Evolutionary conservation across 1,140 invertebrate species (phyloP).

Genomic region (Metaphire vulgaris): DNA sequence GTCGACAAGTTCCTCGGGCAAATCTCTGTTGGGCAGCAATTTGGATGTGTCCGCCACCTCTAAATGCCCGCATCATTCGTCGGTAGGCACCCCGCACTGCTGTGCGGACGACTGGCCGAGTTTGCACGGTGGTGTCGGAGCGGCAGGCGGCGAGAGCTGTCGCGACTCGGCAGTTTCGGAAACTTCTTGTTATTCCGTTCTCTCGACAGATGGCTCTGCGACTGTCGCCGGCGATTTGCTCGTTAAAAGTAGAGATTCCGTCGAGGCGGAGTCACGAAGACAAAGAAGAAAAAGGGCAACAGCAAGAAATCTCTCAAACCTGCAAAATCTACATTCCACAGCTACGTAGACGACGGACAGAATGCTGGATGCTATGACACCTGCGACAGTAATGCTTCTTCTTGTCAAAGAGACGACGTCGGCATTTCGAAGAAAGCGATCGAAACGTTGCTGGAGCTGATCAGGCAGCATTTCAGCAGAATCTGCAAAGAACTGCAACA

Average conservation of each 20-base stretch:
- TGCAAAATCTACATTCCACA: neutral
- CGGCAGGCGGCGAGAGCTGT: too few relatives aligned
- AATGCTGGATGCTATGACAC: too few relatives aligned
- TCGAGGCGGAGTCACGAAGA: neutral
- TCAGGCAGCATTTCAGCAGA: conserved; percentile 6
- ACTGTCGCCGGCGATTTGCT: neutral
- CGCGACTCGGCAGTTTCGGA: neutral
- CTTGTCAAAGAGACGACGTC: neutral
- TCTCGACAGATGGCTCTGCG: neutral
- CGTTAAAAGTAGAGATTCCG: neutral
- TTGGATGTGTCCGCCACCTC: neutral
- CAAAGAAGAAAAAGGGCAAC: neutral
- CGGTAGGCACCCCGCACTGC: too few relatives aligned
- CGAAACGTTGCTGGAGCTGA: neutral
- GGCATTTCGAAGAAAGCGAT: neutral
- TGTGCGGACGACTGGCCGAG: too few relatives aligned
- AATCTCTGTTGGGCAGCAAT: neutral
- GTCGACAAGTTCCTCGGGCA: neutral
- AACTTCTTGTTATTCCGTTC: neutral
- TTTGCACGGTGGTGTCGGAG: too few relatives aligned
- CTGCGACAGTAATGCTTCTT: too few relatives aligned
- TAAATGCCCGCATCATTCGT: too few relatives aligned
- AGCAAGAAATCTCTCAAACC: neutral
- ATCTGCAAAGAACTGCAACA: conserved; percentile 4
- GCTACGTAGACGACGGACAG: conserved; percentile 4